A percentile compares a stretch with the other conserved stretches of the same genome.
These are phyloP conservation scores for Apodemus sylvaticus DNA, from an alignment of 2,113 vertebrate species.

Conservation along the genomic window DNA sequence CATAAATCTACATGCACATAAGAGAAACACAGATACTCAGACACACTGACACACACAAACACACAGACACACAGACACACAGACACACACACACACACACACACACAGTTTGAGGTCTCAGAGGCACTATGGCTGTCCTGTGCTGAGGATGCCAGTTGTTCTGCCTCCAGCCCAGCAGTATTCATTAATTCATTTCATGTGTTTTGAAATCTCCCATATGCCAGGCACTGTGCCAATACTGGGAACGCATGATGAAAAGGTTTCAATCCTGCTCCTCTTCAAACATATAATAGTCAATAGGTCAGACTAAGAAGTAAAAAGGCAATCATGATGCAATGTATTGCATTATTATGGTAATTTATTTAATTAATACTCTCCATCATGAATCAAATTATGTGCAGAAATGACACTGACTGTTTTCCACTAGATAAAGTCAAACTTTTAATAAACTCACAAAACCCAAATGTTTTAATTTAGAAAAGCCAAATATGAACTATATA, in stretches of 20 bases:
- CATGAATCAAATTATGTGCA: neutral
- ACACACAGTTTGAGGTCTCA: neutral
- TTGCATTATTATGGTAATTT: neutral
- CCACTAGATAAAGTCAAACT: neutral
- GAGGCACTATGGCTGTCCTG: neutral
- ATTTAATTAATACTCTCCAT: neutral
- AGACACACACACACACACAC: neutral
- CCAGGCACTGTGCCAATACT: neutral
- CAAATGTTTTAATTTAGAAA: slow-evolving; percentile 25
- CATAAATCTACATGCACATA: neutral
- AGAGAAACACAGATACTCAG: neutral
- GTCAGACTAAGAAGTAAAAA: neutral
- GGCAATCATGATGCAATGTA: neutral
- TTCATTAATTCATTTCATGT: slow-evolving; percentile 3
- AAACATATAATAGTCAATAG: neutral
- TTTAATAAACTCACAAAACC: slow-evolving; percentile 43
- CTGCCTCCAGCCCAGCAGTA: neutral
- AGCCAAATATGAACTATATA: neutral
- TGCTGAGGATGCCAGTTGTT: neutral
- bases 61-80: neutral
- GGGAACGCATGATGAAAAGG: neutral
- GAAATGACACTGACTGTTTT: slow-evolving; percentile 22
- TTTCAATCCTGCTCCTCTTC: neutral
- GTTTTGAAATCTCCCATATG: neutral
- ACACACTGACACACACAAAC: neutral